These are phyloP conservation scores for Halcyon smyrnensis DNA, from an alignment of 2,797 vertebrate species.

Conservation along the genomic window DNA sequence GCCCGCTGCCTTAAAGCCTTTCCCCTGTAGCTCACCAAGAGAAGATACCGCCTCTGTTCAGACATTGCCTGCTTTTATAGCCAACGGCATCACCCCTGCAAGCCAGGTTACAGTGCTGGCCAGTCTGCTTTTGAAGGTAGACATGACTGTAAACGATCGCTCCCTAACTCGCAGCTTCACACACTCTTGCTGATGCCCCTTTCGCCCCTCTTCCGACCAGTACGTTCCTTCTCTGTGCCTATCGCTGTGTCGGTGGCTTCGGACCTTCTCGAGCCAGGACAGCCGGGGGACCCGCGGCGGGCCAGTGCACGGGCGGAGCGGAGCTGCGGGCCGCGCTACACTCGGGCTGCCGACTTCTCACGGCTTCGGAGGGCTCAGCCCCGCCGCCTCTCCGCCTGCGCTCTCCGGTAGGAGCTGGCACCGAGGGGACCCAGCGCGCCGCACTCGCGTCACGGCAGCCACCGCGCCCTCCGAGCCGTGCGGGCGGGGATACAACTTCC, in stretches of 20 bases:
- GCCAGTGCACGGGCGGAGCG: not conserved
- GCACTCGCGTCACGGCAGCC: not conserved
- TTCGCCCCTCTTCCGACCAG: not conserved
- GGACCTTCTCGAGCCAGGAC: not conserved
- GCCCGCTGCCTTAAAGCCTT: no score
- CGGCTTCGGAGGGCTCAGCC: not conserved
- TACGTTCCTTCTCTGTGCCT: fast-evolving
- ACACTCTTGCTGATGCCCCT: fast-evolving
- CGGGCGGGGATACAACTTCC: not conserved
- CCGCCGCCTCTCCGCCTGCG: no score
- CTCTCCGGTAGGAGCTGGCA: not conserved
- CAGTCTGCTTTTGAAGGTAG: not conserved
- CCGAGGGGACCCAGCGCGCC: no score
- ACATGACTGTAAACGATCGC: not conserved
- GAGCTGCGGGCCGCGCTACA: not conserved
- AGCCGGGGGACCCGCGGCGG: not conserved
- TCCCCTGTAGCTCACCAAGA: not conserved
- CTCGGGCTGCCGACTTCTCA: fast-evolving
- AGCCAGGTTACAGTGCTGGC: no score
- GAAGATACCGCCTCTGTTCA: not conserved
- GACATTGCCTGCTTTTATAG: not conserved
- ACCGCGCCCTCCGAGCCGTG: not conserved
- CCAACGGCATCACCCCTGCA: fast-evolving
- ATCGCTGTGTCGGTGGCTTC: not conserved
- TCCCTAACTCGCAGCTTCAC: not conserved